Evolutionary conservation across 2,797 vertebrate species (phyloP).

Genomic region (Scolopax bukidnonensis): DNA sequence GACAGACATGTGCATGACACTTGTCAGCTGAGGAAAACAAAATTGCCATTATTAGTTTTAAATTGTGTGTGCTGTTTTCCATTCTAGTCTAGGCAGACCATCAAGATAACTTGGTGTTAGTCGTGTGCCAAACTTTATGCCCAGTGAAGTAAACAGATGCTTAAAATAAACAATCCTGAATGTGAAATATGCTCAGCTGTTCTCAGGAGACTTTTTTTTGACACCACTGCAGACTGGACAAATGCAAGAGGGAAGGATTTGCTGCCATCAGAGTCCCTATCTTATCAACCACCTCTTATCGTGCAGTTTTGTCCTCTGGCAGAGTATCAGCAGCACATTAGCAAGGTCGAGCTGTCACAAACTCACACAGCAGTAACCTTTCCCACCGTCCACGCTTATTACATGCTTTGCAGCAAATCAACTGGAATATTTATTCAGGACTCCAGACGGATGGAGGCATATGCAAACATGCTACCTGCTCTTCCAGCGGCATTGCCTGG

Average conservation of each 20-base stretch:
- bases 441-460: not conserved
- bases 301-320: not conserved
- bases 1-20: too few species aligned
- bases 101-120: not conserved
- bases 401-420: not conserved
- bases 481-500: not conserved
- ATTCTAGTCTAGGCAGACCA: not conserved
- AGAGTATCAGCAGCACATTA: not conserved
- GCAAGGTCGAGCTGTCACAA: not conserved
- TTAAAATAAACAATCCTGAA: conserved; percentile 35
- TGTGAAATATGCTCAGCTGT: conserved; percentile 41
- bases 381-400: not conserved
- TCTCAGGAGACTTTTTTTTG: not conserved
- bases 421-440: not conserved
- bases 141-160: conserved; percentile 24
- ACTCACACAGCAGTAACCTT: not conserved
- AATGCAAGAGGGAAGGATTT: not conserved
- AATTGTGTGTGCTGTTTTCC: not conserved
- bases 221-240: not conserved
- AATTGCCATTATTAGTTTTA: not conserved
- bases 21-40: not conserved
- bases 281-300: conserved; percentile 16
- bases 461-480: not conserved
- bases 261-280: not conserved
- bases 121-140: not conserved